These are phyloP conservation scores for Cheilosia pagana DNA, from an alignment of 2,888 invertebrate genomes.

Conservation along the genomic window DNA sequence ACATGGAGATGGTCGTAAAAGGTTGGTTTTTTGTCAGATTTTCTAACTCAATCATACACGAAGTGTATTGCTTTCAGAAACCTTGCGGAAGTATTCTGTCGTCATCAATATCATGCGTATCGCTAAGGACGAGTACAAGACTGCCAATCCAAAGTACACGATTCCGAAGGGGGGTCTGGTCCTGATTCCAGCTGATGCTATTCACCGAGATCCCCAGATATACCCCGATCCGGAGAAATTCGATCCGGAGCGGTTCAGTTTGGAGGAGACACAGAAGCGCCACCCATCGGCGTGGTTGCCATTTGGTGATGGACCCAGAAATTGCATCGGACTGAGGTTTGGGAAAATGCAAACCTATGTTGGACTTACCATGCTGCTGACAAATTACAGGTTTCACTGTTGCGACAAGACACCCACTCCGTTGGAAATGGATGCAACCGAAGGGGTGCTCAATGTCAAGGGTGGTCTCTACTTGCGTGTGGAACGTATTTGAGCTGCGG, in stretches of 20 bases:
- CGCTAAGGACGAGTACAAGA: constrained; percentile 83
- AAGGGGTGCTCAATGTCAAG: constrained; percentile 74
- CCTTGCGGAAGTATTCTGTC: constrained; percentile 85
- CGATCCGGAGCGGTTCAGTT: constrained; percentile 86
- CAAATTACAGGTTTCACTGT: constrained; percentile 75
- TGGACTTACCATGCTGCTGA: constrained; percentile 13
- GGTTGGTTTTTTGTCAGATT: too few species aligned
- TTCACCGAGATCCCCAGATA: constrained; percentile 84
- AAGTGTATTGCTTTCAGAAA: constrained; percentile 82
- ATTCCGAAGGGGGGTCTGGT: constrained; percentile 82
- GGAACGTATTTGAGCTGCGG: constrained; percentile 73
- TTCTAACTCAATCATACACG: too few species aligned
- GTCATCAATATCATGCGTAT: constrained; percentile 83
- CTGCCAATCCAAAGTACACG: constrained; percentile 83
- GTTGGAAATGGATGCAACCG: constrained; percentile 76
- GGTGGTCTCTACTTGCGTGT: constrained; percentile 79
- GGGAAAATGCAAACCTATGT: constrained; percentile 55
- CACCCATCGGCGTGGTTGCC: constrained; percentile 81
- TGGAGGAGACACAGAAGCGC: constrained; percentile 84
- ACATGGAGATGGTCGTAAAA: too few species aligned
- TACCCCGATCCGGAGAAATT: constrained; percentile 85
- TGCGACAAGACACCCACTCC: constrained; percentile 77
- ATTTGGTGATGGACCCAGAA: constrained; percentile 81
- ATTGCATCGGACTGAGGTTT: constrained; percentile 80
- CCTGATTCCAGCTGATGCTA: constrained; percentile 80